Evolutionary conservation across 2,888 invertebrate genomes (phyloP), one percentile per base, ranked within the genome.

Genomic region (Campaea margaritaria): DNA sequence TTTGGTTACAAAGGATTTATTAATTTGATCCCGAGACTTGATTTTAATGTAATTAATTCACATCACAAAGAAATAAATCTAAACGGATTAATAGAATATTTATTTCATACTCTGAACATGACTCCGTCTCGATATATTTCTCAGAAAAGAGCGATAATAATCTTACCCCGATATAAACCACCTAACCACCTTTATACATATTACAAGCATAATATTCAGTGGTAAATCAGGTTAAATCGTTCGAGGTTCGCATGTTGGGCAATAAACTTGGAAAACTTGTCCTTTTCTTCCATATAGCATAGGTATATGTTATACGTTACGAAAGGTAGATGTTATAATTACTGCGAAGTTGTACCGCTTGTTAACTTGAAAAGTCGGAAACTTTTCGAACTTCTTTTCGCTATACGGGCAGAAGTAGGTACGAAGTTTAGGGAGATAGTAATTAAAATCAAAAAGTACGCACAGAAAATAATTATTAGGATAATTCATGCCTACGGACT

Each of bases 321-420:
- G 64, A 51, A 68, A 21, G 21, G 21, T 21, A 21, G 21, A 21
- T 10, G 31, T 70, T 73, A 70, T 72, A 65, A 73, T 75, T 68
- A 76, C 74, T 74, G 70, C 52, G 39, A 63, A 71, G 78, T 68
- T 68, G 67, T 58, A 51, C 55, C 38, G 66, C 67, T 72, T 72
- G 67, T 72, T 75, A 70, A 69, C 67, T 59, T 47, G 61, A 67
- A 49, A 63, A 70, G 74, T 72, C 12, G 34, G 46, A 46, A 12
- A 46, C 15, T 46, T 34, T 34, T 15, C 34, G 15, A 46, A 13
- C 38, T 16, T 38, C 21, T 48, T 48, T 38, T 39, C 13, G 48
- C 13, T 27, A 47, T 38, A 46, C 34, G 46, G 46, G 46, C 15
- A 36, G 36, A 31, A 10, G 31, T 31, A 31, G 10, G 1, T 31